A percentile compares a stretch with the other conserved stretches of the same genome.
Evolutionary conservation across 2,797 vertebrate species (phyloP).

Genomic region (Pelodytes ibericus): DNA sequence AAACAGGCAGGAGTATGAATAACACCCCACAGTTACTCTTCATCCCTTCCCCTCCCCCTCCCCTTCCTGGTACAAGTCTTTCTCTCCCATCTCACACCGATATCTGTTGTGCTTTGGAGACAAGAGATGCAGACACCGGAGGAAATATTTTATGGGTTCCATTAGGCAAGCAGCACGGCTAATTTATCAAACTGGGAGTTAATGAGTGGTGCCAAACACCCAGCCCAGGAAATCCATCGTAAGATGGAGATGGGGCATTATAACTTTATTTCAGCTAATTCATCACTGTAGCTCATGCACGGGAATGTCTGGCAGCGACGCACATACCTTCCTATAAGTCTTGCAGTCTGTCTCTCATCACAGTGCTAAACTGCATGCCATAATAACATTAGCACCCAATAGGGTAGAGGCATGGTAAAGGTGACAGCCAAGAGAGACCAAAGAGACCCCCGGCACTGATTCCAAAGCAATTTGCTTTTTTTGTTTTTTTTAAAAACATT

Average conservation of each 20-base stretch:
- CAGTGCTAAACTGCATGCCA: neutral
- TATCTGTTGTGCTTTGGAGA: slow-evolving; percentile 29
- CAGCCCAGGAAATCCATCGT: slow-evolving; percentile 61
- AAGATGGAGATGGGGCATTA: slow-evolving; percentile 54
- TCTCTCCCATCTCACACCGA: slow-evolving; percentile 22
- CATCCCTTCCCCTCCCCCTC: slow-evolving; percentile 8
- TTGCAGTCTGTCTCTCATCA: neutral
- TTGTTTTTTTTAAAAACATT: too few species aligned
- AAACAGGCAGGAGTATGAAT: slow-evolving; percentile 19
- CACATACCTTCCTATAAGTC: slow-evolving; percentile 50
- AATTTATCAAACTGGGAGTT: slow-evolving; percentile 73
- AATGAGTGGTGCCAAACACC: slow-evolving; percentile 62
- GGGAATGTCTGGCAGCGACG: slow-evolving; percentile 5
- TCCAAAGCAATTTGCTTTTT: neutral
- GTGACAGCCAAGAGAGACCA: neutral
- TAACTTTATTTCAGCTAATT: slow-evolving; percentile 57
- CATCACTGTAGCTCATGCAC: slow-evolving; percentile 54
- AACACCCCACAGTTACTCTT: slow-evolving; percentile 32
- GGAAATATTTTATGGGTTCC: slow-evolving; percentile 75
- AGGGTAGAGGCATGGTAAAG: neutral
- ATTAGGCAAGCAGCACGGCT: slow-evolving; percentile 73
- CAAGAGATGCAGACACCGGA: slow-evolving; percentile 65
- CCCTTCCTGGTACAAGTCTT: slow-evolving; percentile 30
- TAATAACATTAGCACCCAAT: neutral
- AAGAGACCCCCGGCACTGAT: neutral